Base-by-base conservation (phyloP, 2,888 invertebrate genomes). In the Torymus aiolomorphi region DNA sequence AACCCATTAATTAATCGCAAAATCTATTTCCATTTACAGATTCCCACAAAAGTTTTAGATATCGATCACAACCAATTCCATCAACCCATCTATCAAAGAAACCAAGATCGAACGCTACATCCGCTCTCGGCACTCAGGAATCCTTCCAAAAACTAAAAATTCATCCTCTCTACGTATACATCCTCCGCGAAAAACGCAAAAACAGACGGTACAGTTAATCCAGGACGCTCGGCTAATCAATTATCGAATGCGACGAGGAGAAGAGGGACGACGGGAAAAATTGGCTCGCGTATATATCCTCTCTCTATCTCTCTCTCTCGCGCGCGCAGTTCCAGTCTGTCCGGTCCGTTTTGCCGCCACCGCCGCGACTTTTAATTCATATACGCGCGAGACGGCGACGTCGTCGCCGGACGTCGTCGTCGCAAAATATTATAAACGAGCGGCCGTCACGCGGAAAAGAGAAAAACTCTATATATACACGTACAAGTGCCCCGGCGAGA, bases 311-410 rank as follows among this genome's bases (percentile, higher is more conserved):
- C 42, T 42, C 5, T 42, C 8, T 8, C 8, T 8, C 42, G 4
- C 5, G 8, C 42, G n/a, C 20, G 31, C 13, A 42, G 12, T 71
- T 77, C 65, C 71, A 66, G 65, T 71, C 65, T 71, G 52, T 78
- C 78, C 66, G 31, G 71, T 61, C 31, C 14, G 52, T 18, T 24
- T 67, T 14, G 14, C 31, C 8, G 42, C 42, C 4, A 8, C 24
- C 2, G 8, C 12, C 51, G 11, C 16, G 16, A 31, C 54, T 31
- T 54, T 18, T 31, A 42, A 52, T 14, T n/a, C 20, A 13, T 72
- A 20, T 20, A 16, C 24, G 42, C 8, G 42, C 8, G 42, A 8
- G 5, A 8, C 42, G 42, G 8, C 20, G n/a, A 13, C 10, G 16
- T 5, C 10, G 54, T n/a, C n/a, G 11, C 13, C 10, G 62, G 54